Percentiles rank a stretch among this genome's conserved stretches.
These are phyloP conservation scores for Pheosia tremula DNA, from an alignment of 2,888 invertebrate genomes.

Conservation along the genomic window DNA sequence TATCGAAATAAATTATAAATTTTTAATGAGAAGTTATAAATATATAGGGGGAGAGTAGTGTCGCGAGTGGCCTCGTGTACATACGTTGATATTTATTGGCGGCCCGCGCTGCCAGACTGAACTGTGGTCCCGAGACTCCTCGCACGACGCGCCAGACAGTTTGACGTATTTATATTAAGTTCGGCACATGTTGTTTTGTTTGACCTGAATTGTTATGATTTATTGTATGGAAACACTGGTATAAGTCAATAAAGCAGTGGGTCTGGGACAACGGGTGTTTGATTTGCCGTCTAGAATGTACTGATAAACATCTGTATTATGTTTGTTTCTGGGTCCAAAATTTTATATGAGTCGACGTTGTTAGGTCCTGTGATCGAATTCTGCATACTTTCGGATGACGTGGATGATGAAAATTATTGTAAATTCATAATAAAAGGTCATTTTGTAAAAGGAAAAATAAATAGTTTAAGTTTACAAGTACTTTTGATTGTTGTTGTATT, in stretches of 20 bases:
- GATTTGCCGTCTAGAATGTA: conserved; percentile 66
- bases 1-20: conserved; percentile 83
- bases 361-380: conserved; percentile 54
- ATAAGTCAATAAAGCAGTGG: conserved; percentile 83
- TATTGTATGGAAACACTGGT: conserved; percentile 84
- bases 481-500: conserved; percentile 72
- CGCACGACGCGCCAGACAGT: conserved; percentile 74
- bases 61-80: conserved; percentile 78
- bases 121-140: conserved; percentile 54
- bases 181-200: conserved; percentile 83
- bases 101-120: conserved; percentile 73
- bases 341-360: conserved; percentile 54
- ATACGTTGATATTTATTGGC: conserved; percentile 82
- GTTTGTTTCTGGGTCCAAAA: conserved; percentile 77
- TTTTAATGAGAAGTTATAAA: conserved; percentile 70
- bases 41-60: conserved; percentile 68
- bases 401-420: conserved; percentile 68
- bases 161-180: conserved; percentile 80
- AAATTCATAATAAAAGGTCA: conserved; percentile 74
- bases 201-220: conserved; percentile 84
- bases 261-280: conserved; percentile 81
- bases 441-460: conserved; percentile 82
- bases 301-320: conserved; percentile 54
- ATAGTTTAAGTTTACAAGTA: conserved; percentile 81
- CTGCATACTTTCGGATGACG: conserved; percentile 53